These are phyloP conservation scores for Agrotis ipsilon DNA, from an alignment of 2,888 invertebrate species.

Conservation along the genomic window DNA sequence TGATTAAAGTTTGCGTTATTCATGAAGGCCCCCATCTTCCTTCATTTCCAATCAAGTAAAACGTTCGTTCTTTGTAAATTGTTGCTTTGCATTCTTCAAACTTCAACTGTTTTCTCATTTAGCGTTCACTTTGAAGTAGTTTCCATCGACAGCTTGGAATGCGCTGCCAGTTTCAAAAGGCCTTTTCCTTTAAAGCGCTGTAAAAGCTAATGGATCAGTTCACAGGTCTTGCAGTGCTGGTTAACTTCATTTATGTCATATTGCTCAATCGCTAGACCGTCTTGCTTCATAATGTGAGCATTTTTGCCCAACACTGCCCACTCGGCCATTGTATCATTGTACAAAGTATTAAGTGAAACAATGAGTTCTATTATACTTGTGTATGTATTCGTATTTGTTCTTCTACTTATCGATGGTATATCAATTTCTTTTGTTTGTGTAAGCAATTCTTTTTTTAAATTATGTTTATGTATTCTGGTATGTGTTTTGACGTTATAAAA, in stretches of 20 bases:
- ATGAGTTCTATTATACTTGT: slow-evolving; percentile 72
- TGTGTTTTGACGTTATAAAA: slow-evolving; percentile 24
- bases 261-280: slow-evolving; percentile 80
- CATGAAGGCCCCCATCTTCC: not conserved
- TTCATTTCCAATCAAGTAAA: slow-evolving; percentile 31
- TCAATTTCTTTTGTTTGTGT: slow-evolving; percentile 73
- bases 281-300: slow-evolving; percentile 79
- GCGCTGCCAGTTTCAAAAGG: slow-evolving; percentile 64
- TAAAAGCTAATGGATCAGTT: slow-evolving; percentile 63
- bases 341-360: slow-evolving; percentile 74
- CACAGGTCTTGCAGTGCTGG: slow-evolving; percentile 68
- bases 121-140: slow-evolving; percentile 32
- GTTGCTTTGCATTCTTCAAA: slow-evolving; percentile 34
- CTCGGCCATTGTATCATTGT: slow-evolving; percentile 66
- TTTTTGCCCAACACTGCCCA: slow-evolving; percentile 83
- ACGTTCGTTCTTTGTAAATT: slow-evolving; percentile 7
- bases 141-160: slow-evolving; percentile 13
- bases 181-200: slow-evolving; percentile 55
- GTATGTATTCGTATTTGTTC: slow-evolving; percentile 75
- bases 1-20: slow-evolving; percentile 4
- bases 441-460: slow-evolving; percentile 42
- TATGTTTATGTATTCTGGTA: slow-evolving; percentile 46
- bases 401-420: slow-evolving; percentile 78
- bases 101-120: slow-evolving; percentile 46
- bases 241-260: slow-evolving; percentile 65